Conservation (phyloP, 2,797 vertebrate genomes). For the Decapterus maruadsi region DNA sequence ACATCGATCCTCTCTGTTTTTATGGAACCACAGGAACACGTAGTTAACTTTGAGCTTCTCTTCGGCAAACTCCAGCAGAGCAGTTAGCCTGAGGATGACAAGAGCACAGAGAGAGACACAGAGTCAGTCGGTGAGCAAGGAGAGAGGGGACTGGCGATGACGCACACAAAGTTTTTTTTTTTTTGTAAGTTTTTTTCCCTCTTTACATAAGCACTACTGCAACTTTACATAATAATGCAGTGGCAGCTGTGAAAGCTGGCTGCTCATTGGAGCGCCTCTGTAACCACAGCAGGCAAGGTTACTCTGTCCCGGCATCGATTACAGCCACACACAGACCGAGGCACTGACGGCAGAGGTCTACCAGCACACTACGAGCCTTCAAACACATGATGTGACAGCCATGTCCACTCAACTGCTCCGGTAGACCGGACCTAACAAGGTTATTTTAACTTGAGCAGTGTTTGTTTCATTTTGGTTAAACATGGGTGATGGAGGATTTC, state of each 20-base stretch:
- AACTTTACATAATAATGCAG: constrained; percentile 80
- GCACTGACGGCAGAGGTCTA: constrained; percentile 3
- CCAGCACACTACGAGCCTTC: not conserved
- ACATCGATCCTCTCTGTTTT: constrained; percentile 96
- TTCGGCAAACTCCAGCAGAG: constrained; percentile 95
- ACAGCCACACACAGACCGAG: constrained; percentile 10
- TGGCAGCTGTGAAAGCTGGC: constrained; percentile 53
- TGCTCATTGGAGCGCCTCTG: constrained; percentile 10
- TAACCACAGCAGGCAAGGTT: constrained; percentile 53
- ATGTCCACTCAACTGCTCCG: not conserved
- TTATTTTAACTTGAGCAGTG: not conserved
- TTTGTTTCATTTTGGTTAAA: not conserved
- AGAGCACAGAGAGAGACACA: constrained; percentile 10
- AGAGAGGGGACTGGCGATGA: constrained; percentile 42
- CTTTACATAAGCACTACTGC: constrained; percentile 71
- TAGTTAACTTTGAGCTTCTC: constrained; percentile 96
- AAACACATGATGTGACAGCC: not conserved
- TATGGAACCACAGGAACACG: constrained; percentile 97
- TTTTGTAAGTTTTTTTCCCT: not conserved
- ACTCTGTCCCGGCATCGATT: constrained; percentile 44
- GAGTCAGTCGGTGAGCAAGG: constrained; percentile 10
- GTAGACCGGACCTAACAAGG: not conserved
- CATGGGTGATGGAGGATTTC: not conserved
- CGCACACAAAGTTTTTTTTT: constrained; percentile 28
- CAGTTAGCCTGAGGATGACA: constrained; percentile 89